Percentiles rank a stretch among this genome's conserved stretches.
Conservation (phyloP, 2,888 invertebrate species). For the Limnephilus lunatus region DNA sequence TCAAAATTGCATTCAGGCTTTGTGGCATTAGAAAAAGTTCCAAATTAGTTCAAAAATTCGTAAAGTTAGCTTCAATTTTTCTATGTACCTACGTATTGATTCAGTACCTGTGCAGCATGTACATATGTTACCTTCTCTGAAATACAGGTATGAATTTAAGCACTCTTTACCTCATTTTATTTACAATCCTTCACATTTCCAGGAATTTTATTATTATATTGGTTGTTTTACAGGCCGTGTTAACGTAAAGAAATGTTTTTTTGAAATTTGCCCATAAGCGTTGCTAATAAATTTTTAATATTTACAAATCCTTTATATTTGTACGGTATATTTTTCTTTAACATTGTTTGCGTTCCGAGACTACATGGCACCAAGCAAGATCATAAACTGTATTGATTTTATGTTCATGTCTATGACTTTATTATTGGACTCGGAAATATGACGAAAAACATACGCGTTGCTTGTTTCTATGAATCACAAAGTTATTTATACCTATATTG, state of each 20-base stretch:
- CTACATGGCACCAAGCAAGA: neutral
- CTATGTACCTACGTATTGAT: neutral
- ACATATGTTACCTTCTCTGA: neutral
- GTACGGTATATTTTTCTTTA: neutral
- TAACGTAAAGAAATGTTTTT: neutral
- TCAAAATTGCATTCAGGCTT: neutral
- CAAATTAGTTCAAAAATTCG: neutral
- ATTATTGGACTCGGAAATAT: neutral
- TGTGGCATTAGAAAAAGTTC: neutral
- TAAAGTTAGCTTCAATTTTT: neutral
- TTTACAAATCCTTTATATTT: neutral
- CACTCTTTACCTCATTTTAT: neutral
- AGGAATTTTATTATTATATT: neutral
- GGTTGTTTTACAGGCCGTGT: neutral
- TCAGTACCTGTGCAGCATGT: neutral
- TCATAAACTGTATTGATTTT: neutral
- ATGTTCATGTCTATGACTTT: neutral
- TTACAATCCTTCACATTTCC: neutral
- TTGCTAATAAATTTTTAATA: neutral
- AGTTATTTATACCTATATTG: constrained; percentile 31
- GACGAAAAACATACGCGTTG: neutral
- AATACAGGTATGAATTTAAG: neutral
- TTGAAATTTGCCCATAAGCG: neutral
- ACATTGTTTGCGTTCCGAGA: neutral
- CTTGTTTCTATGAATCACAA: constrained; percentile 11